Percentiles rank a stretch among this genome's conserved stretches.
phyloP scores from a whole-genome alignment of 2,888 invertebrate genomes.

The Hanleya hanleyi region DNA sequence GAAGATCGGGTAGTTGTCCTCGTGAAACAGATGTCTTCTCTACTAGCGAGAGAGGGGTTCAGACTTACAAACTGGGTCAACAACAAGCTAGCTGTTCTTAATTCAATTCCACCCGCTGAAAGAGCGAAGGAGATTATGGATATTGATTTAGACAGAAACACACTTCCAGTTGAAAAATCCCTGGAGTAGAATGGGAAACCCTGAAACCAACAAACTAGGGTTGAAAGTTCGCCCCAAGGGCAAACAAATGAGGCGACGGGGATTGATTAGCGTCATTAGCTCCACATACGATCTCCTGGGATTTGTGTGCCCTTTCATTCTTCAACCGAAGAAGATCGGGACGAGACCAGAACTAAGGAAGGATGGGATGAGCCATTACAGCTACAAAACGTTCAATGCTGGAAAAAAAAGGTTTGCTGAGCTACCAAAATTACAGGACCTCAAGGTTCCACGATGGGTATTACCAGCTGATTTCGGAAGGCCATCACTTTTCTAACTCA shows the following conservation, averaged over 20 bases:
- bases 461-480: not conserved
- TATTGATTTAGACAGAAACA: too few relatives aligned
- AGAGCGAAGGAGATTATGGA: too few relatives aligned
- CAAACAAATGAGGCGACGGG: not conserved
- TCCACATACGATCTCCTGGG: conserved; percentile 7
- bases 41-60: conserved; percentile 16
- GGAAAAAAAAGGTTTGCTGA: not conserved
- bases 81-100: not conserved
- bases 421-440: not conserved
- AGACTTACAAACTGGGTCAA: not conserved
- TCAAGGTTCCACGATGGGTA: not conserved
- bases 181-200: not conserved
- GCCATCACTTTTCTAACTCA: not conserved
- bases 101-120: not conserved
- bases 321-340: not conserved
- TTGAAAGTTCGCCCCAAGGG: not conserved
- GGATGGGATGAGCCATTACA: not conserved
- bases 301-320: not conserved
- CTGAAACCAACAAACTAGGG: too few relatives aligned
- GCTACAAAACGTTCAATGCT: not conserved
- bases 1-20: conserved; percentile 21
- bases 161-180: not conserved
- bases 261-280: not conserved
- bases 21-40: conserved; percentile 13
- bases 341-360: not conserved